Conservation (phyloP, 2,888 invertebrate species). For the Odontocerum albicorne region DNA sequence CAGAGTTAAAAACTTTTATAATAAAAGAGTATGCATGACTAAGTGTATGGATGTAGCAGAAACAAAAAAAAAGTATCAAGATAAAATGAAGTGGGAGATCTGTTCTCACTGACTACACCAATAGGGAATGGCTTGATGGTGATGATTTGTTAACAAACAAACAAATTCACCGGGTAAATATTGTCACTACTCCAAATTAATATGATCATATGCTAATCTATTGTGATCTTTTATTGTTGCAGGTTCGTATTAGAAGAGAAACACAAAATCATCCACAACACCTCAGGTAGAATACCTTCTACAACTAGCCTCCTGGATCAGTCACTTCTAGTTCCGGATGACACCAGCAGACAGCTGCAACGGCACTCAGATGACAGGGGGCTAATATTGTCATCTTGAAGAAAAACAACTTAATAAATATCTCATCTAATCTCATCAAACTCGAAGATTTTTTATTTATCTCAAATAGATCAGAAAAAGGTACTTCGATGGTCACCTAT, state of each 20-base stretch:
- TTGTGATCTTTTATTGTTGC: slow-evolving; percentile 44
- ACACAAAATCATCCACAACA: slow-evolving; percentile 33
- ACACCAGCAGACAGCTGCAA: slow-evolving; percentile 37
- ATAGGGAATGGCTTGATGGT: not conserved
- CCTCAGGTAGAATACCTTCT: slow-evolving; percentile 6
- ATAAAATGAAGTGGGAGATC: no score
- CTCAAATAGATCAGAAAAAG: slow-evolving; percentile 2
- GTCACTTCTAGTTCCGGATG: slow-evolving; percentile 44
- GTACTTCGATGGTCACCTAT: slow-evolving; percentile 52
- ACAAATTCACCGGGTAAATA: no score
- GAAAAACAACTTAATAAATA: not conserved
- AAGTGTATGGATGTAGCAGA: no score
- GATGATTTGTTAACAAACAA: no score
- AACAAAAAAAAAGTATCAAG: no score
- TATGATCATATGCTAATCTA: not conserved
- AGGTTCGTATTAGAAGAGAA: slow-evolving; percentile 48
- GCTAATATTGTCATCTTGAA: slow-evolving; percentile 2
- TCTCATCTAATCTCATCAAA: not conserved
- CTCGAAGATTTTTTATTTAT: not conserved
- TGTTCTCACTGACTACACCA: no score
- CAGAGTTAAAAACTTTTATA: no score
- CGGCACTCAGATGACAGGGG: slow-evolving; percentile 38
- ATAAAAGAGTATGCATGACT: no score
- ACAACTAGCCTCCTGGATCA: slow-evolving; percentile 45
- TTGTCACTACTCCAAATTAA: not conserved